Base-by-base conservation (phyloP, 2,888 invertebrate genomes). In the Tuta absoluta region DNA sequence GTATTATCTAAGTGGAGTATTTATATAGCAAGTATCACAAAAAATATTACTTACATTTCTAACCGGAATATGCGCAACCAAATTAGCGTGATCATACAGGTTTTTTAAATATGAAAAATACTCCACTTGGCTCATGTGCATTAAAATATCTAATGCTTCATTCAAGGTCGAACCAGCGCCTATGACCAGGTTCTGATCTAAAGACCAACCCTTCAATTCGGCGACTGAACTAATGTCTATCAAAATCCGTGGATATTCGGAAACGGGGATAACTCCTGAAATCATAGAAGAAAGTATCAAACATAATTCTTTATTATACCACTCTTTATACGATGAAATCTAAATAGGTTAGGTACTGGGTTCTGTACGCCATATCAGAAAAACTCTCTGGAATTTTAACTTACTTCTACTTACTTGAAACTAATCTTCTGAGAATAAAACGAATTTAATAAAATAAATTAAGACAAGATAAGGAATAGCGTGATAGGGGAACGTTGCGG, bases 61-160 rank as follows among this genome's bases (percentile, higher is more conserved):
- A 0, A 96, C 94, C 17, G 95, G 93, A 5, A 94, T 91, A 79
- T 94, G 95, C 0, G 95, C 96, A 2, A 96, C 93, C 62, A 95
- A 79, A 72, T 94, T 94, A 67, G 96, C 81, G 77, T 96, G 96
- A 19, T 93, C 84, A 33, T 92, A 92, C 66, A 96, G 85, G 48
- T 89, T 87, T 0, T 82, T 79, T 63, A 95, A 80, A 77, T 96
- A 95, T 2, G 83, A 80, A 75, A 94, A 95, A 24, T 93, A 90
- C 0, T 74, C 70, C 45, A 92, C 87, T 12, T 79, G 84, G 0
- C 87, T 77, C 68, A 86, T 75, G 14, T 77, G 73, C 10, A 78
- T 72, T 69, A 93, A 93, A 0, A 91, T 74, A 0, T 85, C 79
- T 85, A 94, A 93, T 0, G 93, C 79, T 11, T 93, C 92, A 0